Evolutionary conservation across 2,888 invertebrate species (phyloP), one percentile per base, ranked within the genome.

Genomic region (Palloptera scutellata): DNA sequence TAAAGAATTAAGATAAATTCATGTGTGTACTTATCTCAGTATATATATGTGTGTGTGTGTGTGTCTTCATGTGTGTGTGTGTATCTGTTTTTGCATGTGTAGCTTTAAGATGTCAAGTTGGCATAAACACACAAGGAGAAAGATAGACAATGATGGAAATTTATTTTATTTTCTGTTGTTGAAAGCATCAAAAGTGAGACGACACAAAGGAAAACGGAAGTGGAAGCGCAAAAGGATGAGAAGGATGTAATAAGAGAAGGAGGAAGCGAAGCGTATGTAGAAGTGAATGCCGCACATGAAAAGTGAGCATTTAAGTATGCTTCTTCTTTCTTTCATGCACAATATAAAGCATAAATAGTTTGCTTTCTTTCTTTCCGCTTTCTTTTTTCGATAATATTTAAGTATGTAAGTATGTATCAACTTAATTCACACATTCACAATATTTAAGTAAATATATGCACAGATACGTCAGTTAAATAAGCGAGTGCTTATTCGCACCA

Each of bases 31-130:
- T 19, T 43, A 6, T 45, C 1, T 48, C 8, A n/a, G 1, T 61
- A 8, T 43, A 41, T 42, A 58, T 17, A 8, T 43, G 11, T 17
- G 12, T 58, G 19, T 15, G 17, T 0, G n/a, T 58, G 43, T 58
- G 41, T n/a, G 12, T 40, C 19, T 40, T 41, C 17, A 11, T 11
- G 48, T 10, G 15, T 43, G 11, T 17, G 5, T 58, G 19, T 15
- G 17, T 1, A 40, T 58, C 1, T 8, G 13, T 54, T 40, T 42
- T 42, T n/a, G 10, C 45, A 61, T 51, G 41, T 40, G 45, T 45
- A 55, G 41, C 41, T 61, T 61, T 54, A 55, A 66, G 54, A 61
- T 66, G 66, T 66, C 66, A 66, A 66, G 66, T 66, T 30, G 57
- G 66, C 61, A 61, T 61, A 61, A 61, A 54, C 61, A 57, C 20